phyloP scores from a whole-genome alignment of 2,113 vertebrate species.

The Burhinus bistriatus region DNA sequence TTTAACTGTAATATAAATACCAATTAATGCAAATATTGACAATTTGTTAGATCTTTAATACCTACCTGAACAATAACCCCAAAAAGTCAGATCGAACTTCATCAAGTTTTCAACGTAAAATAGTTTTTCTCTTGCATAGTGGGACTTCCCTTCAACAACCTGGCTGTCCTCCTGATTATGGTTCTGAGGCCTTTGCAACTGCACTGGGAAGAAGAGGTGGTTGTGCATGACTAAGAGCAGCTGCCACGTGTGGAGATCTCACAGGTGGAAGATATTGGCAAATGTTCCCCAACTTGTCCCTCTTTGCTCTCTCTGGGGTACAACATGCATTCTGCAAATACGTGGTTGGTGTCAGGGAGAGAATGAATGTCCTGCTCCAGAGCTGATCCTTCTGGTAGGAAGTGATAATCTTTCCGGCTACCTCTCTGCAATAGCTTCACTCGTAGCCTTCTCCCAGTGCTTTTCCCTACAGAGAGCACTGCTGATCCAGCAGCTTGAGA shows the following conservation, averaged over 20 bases:
- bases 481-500: not conserved
- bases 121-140: not conserved
- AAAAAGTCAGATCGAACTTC: not conserved
- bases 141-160: constrained; percentile 24
- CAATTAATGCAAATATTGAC: constrained; percentile 34
- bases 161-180: constrained; percentile 4
- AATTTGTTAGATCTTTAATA: constrained; percentile 19
- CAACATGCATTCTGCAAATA: not conserved
- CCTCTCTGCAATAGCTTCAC: not conserved
- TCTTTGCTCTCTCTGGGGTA: not conserved
- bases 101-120: not conserved
- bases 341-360: not conserved
- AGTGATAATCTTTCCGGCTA: not conserved
- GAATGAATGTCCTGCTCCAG: not conserved
- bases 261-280: not conserved
- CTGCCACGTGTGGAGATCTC: not conserved
- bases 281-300: not conserved
- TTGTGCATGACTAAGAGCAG: not conserved
- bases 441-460: not conserved
- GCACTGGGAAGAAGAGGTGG: not conserved
- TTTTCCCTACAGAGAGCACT: not conserved
- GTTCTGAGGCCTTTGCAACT: constrained; percentile 42
- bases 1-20: constrained; percentile 17
- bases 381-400: not conserved
- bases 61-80: constrained; percentile 27